Evolutionary conservation across 2,113 vertebrate genomes (phyloP).

Genomic region (Menidia beryllina): DNA sequence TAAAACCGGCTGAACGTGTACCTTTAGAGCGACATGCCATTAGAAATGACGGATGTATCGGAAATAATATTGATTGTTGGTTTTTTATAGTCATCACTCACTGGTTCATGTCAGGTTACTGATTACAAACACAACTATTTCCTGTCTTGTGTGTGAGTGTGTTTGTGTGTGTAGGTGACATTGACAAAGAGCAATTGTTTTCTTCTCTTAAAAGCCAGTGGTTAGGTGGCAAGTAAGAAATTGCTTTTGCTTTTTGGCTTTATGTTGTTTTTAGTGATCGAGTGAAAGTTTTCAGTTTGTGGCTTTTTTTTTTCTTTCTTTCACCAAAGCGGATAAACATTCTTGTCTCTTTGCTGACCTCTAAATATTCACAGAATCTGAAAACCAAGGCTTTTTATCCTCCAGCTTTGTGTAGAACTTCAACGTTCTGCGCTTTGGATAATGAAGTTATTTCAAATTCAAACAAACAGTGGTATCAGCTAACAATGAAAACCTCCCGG

Average conservation of each 20-base stretch:
- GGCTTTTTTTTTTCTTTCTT: no score
- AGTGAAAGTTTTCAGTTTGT: slow-evolving; percentile 21
- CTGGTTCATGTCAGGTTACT: slow-evolving; percentile 71
- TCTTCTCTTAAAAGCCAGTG: slow-evolving; percentile 40
- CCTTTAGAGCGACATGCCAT: slow-evolving; percentile 51
- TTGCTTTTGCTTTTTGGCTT: slow-evolving; percentile 27
- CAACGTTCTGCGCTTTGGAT: slow-evolving; percentile 10
- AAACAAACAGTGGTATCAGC: slow-evolving; percentile 19
- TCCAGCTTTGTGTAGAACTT: slow-evolving; percentile 53
- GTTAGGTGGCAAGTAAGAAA: slow-evolving; percentile 25
- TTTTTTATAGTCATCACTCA: slow-evolving; percentile 61
- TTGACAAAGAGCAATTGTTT: slow-evolving; percentile 59
- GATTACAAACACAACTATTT: slow-evolving; percentile 74
- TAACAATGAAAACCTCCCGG: slow-evolving; percentile 25
- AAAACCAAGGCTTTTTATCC: slow-evolving; percentile 66
- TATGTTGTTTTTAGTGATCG: slow-evolving; percentile 51
- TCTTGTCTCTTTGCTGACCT: slow-evolving; percentile 16
- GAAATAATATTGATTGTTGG: slow-evolving; percentile 65
- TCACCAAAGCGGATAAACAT: slow-evolving; percentile 18
- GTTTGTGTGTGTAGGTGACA: slow-evolving; percentile 47
- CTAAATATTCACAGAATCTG: slow-evolving; percentile 54
- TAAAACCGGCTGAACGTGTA: slow-evolving; percentile 32
- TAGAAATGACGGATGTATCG: slow-evolving; percentile 66
- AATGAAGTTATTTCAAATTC: slow-evolving; percentile 20
- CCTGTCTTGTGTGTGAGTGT: slow-evolving; percentile 31